phyloP scores from a whole-genome alignment of 2,797 vertebrate species.

The Sus cebifrons region DNA sequence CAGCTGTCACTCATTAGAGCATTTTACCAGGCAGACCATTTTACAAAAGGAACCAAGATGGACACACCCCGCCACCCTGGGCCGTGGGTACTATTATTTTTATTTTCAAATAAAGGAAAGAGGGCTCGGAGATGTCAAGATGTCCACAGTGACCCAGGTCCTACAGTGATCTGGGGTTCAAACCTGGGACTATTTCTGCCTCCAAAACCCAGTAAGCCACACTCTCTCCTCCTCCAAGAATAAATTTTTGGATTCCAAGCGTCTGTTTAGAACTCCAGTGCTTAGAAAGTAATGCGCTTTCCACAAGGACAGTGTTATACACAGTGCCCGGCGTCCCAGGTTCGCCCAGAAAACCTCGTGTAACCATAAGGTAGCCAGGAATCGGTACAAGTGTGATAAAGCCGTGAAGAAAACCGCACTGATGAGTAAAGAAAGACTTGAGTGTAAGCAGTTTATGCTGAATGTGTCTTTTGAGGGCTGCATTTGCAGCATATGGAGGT shows the following conservation, averaged over 20 bases:
- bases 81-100: neutral
- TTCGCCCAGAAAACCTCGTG: neutral
- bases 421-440: neutral
- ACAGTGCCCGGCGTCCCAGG: neutral
- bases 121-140: neutral
- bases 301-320: neutral
- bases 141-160: neutral
- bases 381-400: neutral
- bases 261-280: neutral
- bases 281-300: slow-evolving; percentile 27
- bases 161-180: neutral
- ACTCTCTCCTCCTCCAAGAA: neutral
- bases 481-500: too few species aligned
- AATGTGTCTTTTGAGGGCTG: neutral
- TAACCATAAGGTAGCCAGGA: neutral
- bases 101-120: slow-evolving; percentile 42
- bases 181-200: neutral
- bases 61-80: neutral
- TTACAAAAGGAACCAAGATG: neutral
- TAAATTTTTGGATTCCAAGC: neutral
- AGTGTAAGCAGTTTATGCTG: neutral
- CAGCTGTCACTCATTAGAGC: neutral
- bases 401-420: neutral
- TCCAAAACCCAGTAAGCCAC: neutral
- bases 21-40: neutral